Base-by-base conservation (phyloP, 2,797 vertebrate genomes). In the Fistularia tabacaria region DNA sequence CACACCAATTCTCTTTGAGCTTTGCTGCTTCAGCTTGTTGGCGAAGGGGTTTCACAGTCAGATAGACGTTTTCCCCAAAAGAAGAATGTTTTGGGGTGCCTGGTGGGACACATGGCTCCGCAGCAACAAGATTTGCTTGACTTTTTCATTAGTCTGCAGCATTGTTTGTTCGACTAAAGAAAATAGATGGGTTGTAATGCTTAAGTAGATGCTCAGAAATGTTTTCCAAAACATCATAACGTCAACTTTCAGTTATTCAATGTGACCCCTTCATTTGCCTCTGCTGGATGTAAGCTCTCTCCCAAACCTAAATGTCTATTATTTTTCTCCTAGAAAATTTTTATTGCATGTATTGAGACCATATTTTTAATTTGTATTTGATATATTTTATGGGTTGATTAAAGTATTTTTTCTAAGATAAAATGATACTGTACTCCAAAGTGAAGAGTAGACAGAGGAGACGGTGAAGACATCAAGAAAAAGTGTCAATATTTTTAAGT, bases 381-480 rank as follows among this genome's bases (percentile, higher is more conserved):
- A 80, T 79, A 71, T 81, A 67, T 85, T 81, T 69, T 79, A 73
- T 71, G 79, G 80, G 83, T 82, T 64, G 68, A 85, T 82, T 80
- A 88, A 73, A 73, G 76, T 45, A 81, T 44, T 65, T 82, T 80
- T 86, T 85, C 68, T 87, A 83, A 74, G 73, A 79, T 84, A 87
- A 79, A 87, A 79, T 84, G 86, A 90, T 91, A 92, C 87, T 91
- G 90, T 91, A 90, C 91, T 91, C 90, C 90, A 92, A 92, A 92
- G 91, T 90, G 88, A 91, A 88, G 84, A 71, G 82, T 83, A 73
- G 87, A 85, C 84, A 80, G 82, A 89, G 85, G 89, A 91, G 90
- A 90, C 91, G 25, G 90, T 92, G 91, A 93, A 92, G 91, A 91
- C 84, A 80, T 90, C 91, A 90, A 91, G 84, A 88, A 64, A 76